Conservation (phyloP, 2,888 invertebrate species). For the Euclidia mi region DNA sequence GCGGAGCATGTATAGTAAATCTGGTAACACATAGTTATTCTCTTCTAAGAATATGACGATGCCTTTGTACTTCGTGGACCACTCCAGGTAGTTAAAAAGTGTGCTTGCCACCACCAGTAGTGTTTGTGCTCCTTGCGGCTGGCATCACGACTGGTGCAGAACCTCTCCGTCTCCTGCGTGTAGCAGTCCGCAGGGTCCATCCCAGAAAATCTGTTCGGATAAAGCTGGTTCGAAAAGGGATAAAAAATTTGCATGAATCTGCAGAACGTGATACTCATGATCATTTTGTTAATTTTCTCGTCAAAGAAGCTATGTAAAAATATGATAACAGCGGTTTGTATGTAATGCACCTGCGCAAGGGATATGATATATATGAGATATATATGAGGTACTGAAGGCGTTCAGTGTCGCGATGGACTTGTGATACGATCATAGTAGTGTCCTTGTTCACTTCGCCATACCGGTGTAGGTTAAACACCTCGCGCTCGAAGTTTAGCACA, state of each 20-base stretch:
- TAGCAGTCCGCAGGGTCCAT: constrained; percentile 53
- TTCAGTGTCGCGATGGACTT: constrained; percentile 54
- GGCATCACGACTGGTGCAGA: constrained; percentile 58
- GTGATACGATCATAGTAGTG: constrained; percentile 58
- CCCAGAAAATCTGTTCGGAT: constrained; percentile 64
- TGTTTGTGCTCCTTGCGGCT: constrained; percentile 63
- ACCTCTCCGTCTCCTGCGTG: neutral
- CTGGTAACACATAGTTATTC: constrained; percentile 66
- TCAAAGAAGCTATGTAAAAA: constrained; percentile 72
- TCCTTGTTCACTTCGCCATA: constrained; percentile 47
- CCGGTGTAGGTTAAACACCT: constrained; percentile 47
- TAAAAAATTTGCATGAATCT: constrained; percentile 73
- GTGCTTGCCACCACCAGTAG: constrained; percentile 77
- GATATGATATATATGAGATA: too few species aligned
- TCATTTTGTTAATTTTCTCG: constrained; percentile 55
- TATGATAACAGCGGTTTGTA: constrained; percentile 60
- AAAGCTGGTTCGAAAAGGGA: constrained; percentile 68
- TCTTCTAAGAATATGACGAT: constrained; percentile 69
- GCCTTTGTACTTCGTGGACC: constrained; percentile 48
- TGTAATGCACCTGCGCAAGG: constrained; percentile 60
- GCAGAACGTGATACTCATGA: constrained; percentile 65
- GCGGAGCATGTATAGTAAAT: constrained; percentile 63
- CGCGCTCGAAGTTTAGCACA: constrained; percentile 48
- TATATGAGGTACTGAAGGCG: constrained; percentile 63
- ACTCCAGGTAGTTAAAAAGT: constrained; percentile 58